These are phyloP conservation scores for Brachionus calyciflorus DNA, from an alignment of 1,140 invertebrate genomes.

Conservation along the genomic window DNA sequence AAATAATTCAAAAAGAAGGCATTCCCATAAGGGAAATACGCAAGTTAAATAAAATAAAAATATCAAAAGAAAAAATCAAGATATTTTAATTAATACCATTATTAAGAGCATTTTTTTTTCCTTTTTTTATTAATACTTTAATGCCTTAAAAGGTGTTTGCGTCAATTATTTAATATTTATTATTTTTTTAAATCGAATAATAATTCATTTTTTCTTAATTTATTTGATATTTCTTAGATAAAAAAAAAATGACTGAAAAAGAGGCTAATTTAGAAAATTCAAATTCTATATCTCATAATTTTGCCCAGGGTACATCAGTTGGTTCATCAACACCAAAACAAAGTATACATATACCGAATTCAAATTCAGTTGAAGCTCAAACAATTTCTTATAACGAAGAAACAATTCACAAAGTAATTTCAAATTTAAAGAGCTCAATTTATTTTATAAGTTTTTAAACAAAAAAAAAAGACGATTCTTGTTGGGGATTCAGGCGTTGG, in stretches of 20 bases:
- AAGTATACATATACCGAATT: neutral
- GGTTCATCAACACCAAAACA: neutral
- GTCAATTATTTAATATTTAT: too few relatives aligned
- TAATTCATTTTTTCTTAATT: too few relatives aligned
- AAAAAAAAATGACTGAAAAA: conserved; percentile 21
- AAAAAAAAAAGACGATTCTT: conserved; percentile 70
- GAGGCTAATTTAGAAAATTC: neutral
- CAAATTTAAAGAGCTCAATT: conserved; percentile 61
- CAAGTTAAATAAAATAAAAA: too few relatives aligned
- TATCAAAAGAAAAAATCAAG: too few relatives aligned
- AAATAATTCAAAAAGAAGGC: too few relatives aligned
- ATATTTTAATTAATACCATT: too few relatives aligned
- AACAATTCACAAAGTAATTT: conserved; percentile 37
- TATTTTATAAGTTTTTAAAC: neutral
- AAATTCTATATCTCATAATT: conserved; percentile 14
- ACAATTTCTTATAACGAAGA: neutral
- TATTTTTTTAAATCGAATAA: too few relatives aligned
- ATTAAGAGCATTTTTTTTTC: too few relatives aligned
- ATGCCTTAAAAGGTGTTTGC: too few relatives aligned
- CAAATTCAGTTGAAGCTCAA: neutral
- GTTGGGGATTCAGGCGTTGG: conserved; percentile 89
- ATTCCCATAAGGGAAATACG: too few relatives aligned
- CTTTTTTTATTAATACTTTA: too few relatives aligned
- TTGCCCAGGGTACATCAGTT: neutral
- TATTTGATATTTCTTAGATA: too few relatives aligned